These are phyloP conservation scores for Psephotus haematonotus DNA, from an alignment of 2,113 vertebrate species.

Conservation along the genomic window DNA sequence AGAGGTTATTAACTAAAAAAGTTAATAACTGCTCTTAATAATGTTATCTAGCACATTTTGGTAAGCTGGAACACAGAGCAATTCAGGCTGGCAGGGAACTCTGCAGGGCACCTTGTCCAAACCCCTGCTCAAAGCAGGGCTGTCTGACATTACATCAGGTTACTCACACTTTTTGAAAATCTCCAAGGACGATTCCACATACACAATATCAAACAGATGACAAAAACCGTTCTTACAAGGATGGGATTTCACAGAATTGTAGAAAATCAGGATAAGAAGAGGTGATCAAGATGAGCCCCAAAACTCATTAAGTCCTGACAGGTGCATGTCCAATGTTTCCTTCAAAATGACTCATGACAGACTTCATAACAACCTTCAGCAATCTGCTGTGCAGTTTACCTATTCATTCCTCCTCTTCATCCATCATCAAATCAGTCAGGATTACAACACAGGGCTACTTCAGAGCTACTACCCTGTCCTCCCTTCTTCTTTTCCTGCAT, in stretches of 20 bases:
- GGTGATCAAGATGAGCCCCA: neutral
- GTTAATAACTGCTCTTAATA: neutral
- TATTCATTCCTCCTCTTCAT: neutral
- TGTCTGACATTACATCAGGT: neutral
- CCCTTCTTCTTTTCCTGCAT: neutral
- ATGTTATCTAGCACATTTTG: neutral
- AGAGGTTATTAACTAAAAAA: neutral
- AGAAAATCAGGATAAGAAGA: neutral
- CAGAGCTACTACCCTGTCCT: neutral
- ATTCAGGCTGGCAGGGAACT: neutral
- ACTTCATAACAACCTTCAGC: neutral
- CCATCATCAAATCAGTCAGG: neutral
- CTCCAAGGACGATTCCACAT: neutral
- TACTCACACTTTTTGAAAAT: neutral
- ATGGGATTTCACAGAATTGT: neutral
- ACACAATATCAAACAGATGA: rapidly evolving
- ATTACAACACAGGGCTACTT: neutral
- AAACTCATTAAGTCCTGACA: neutral
- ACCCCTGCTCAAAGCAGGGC: neutral
- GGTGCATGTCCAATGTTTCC: neutral
- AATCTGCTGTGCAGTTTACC: neutral
- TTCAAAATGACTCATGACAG: neutral
- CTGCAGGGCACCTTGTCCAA: neutral
- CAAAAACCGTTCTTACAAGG: neutral
- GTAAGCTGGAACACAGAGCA: neutral